phyloP scores from a whole-genome alignment of 1,140 invertebrate genomes.

The Zaprionus ghesquierei region DNA sequence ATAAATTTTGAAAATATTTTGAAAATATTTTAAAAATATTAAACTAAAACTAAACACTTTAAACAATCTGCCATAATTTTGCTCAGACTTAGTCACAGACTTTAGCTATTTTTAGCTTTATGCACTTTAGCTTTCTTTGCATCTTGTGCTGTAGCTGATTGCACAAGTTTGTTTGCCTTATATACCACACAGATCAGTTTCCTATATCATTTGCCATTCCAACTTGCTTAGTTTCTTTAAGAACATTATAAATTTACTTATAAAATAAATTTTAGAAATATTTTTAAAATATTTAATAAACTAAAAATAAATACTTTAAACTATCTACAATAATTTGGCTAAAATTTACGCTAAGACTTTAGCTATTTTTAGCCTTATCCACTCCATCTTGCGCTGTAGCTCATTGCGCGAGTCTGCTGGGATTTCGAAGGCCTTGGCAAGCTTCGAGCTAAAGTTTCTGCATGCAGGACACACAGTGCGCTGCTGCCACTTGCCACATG shows the following conservation, averaged over 20 bases:
- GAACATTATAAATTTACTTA: too few species aligned
- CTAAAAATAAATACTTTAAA: not conserved
- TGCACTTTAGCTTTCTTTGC: too few species aligned
- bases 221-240: too few species aligned
- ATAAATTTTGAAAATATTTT: too few species aligned
- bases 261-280: too few species aligned
- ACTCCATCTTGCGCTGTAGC: constrained; percentile 6
- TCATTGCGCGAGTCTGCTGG: not conserved
- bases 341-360: not conserved
- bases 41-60: not conserved
- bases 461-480: constrained; percentile 10
- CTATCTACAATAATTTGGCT: not conserved
- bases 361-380: not conserved
- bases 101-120: not conserved
- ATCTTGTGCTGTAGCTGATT: constrained; percentile 11
- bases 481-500: constrained; percentile 9
- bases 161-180: not conserved
- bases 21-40: too few species aligned
- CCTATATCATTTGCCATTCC: too few species aligned
- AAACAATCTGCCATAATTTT: not conserved
- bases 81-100: not conserved
- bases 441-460: constrained; percentile 36
- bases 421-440: constrained; percentile 24
- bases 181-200: too few species aligned
- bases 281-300: too few species aligned